Base-by-base conservation (phyloP, 2,113 vertebrate genomes). In the Microcebus murinus region DNA sequence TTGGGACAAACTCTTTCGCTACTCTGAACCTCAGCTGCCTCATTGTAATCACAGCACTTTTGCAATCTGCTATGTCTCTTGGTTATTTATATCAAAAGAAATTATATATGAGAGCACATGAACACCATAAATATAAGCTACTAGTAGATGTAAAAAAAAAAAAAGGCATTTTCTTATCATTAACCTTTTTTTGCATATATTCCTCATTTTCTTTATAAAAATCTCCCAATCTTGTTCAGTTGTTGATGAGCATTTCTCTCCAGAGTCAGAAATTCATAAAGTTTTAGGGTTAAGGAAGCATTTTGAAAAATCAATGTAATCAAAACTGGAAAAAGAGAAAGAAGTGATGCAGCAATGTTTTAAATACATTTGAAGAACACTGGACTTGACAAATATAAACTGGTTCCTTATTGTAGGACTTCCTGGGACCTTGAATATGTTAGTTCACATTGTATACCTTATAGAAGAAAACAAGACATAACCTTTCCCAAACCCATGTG, bases 251-350 rank as follows among this genome's bases (percentile, higher is more conserved):
- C 76, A 55, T 59, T 91, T 96, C 79, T 82, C 61, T 81, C 15
- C 8, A 45, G 20, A 83, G 12, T 85, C 93, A 87, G 14, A 59
- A 94, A 92, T 80, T 65, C 18, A 70, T 17, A 87, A 59, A 76
- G 77, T 65, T 73, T 91, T 68, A 92, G 12, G 34, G 27, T 23
- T 48, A 88, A 92, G 42, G 77, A 91, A 93, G 68, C 27, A 83
- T 27, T 95, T 45, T 95, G 27, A 87, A 96, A 95, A 97, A 90
- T 87, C 52, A 88, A 67, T 65, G 29, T 50, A 85, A 70, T 71
- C 14, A 29, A 93, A 96, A 93, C 21, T 59, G 10, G n/a, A 6
- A n/a, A 67, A 45, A 71, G 39, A 76, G 55, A 84, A 45, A 50
- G 3, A 3, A 87, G 52, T 65, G 34, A 77, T 84, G 0, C 8